Evolutionary conservation across 2,797 vertebrate species (phyloP).

Genomic region (Vireo griseus): DNA sequence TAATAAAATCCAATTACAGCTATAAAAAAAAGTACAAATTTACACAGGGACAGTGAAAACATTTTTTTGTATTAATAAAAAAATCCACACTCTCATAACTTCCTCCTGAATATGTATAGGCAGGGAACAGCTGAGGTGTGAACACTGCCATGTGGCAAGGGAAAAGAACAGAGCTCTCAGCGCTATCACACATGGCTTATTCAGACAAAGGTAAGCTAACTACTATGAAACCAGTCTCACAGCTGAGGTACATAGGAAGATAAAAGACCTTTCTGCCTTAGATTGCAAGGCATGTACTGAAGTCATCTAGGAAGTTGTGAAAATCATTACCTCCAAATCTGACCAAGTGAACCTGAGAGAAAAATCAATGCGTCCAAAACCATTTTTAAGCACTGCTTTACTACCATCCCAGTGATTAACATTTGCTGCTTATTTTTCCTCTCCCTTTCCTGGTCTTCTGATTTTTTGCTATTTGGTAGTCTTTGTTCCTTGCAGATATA

Average conservation of each 20-base stretch:
- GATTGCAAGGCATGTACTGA: background rate
- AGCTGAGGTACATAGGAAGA: background rate
- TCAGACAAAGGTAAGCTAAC: background rate
- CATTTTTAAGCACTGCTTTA: background rate
- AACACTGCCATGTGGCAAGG: conserved; percentile 35
- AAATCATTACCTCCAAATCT: background rate
- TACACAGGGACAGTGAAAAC: background rate
- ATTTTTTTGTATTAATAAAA: background rate
- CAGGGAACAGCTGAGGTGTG: conserved; percentile 45
- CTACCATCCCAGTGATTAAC: background rate
- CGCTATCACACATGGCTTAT: background rate
- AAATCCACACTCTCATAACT: background rate
- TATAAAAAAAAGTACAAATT: background rate
- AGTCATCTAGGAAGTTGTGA: background rate
- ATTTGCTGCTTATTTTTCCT: background rate
- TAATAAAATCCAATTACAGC: background rate
- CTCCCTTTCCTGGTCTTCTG: background rate
- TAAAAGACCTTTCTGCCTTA: background rate
- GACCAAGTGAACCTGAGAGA: background rate
- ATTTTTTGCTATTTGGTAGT: background rate
- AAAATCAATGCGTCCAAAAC: background rate
- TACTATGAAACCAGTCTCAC: background rate
- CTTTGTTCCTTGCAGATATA: background rate
- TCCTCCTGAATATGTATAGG: conserved; percentile 30
- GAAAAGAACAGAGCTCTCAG: background rate